Evolutionary conservation across 1,140 invertebrate genomes (phyloP).

Genomic region (Zophobas atratus): DNA sequence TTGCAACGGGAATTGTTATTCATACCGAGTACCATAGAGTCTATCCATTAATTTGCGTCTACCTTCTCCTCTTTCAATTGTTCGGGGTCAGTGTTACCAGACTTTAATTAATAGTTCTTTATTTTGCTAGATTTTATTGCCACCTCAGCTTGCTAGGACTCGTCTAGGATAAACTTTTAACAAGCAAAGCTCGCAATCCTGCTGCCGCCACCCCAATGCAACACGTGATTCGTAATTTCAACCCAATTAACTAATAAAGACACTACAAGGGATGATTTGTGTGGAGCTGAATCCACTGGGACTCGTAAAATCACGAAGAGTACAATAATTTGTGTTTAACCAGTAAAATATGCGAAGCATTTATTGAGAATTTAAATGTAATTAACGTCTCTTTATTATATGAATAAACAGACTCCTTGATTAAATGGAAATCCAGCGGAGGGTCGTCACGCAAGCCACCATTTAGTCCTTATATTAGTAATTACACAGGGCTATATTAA

Average conservation of each 20-base stretch:
- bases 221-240: slow-evolving; percentile 33
- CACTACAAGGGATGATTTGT: slow-evolving; percentile 26
- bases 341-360: slow-evolving; percentile 48
- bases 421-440: slow-evolving; percentile 56
- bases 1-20: no score
- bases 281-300: background rate
- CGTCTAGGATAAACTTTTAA: slow-evolving; percentile 58
- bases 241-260: slow-evolving; percentile 37
- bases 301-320: slow-evolving; percentile 25
- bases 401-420: slow-evolving; percentile 55
- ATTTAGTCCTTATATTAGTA: slow-evolving; percentile 54
- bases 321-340: slow-evolving; percentile 34
- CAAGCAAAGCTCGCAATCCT: slow-evolving; percentile 40
- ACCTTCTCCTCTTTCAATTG: slow-evolving; percentile 45
- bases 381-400: slow-evolving; percentile 56
- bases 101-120: slow-evolving; percentile 59
- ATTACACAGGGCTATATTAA: slow-evolving; percentile 52
- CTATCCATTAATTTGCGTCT: no score
- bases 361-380: slow-evolving; percentile 54
- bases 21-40: no score
- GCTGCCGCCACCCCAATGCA: slow-evolving; percentile 38
- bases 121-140: slow-evolving; percentile 58
- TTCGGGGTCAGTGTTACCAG: slow-evolving; percentile 53
- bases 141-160: slow-evolving; percentile 49
- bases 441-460: slow-evolving; percentile 53